A percentile compares a stretch with the other conserved stretches of the same genome.
These are phyloP conservation scores for Caenorhabditis remanei DNA, from an alignment of 1,140 invertebrate genomes.

Conservation along the genomic window DNA sequence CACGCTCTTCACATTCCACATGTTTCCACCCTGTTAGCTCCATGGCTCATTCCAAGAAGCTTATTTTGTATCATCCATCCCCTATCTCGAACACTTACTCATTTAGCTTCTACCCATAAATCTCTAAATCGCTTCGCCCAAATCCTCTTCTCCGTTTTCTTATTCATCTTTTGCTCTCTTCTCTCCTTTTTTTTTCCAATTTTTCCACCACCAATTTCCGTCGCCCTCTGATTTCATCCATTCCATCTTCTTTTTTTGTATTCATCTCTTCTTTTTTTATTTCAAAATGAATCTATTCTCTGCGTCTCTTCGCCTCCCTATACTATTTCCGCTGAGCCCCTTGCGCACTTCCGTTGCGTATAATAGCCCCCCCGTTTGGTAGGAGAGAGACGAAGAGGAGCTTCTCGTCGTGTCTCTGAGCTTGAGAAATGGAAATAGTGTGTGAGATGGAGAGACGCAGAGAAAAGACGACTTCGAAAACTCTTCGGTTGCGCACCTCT, in stretches of 20 bases:
- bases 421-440: background rate
- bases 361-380: slow-evolving; percentile 19
- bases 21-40: too few species aligned
- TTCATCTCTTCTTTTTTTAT: background rate
- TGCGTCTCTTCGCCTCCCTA: background rate
- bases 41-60: too few species aligned
- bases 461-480: background rate
- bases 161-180: slow-evolving; percentile 4
- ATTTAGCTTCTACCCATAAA: background rate
- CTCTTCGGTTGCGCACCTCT: background rate
- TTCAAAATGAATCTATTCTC: slow-evolving; percentile 22
- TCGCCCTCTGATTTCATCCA: background rate
- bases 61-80: too few species aligned
- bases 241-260: background rate
- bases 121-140: background rate
- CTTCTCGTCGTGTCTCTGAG: too few species aligned
- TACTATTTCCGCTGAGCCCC: background rate
- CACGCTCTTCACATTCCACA: too few species aligned
- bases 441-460: background rate
- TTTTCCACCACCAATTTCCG: background rate
- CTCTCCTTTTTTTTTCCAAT: background rate
- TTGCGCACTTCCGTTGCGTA: slow-evolving; percentile 34
- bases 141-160: background rate
- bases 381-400: background rate
- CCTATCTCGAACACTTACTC: too few species aligned